Conservation (phyloP, 2,797 vertebrate genomes). For the Acanthopagrus latus region DNA sequence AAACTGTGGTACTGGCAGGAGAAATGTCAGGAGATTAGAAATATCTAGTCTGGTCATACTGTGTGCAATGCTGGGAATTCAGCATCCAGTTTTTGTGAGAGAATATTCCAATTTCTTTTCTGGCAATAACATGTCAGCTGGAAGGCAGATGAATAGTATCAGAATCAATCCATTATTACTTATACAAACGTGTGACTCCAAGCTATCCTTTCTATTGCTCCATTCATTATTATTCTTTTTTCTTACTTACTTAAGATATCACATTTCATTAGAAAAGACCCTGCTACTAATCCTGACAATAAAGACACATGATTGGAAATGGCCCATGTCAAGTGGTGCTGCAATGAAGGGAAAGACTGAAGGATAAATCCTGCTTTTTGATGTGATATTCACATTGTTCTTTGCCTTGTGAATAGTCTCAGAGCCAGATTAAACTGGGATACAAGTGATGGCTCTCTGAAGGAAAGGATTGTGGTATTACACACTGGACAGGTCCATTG, state of each 20-base stretch:
- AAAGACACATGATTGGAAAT: conserved; percentile 52
- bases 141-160: conserved; percentile 29
- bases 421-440: conserved; percentile 49
- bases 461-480: conserved; percentile 31
- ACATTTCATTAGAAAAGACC: conserved; percentile 52
- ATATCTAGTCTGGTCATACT: conserved; percentile 46
- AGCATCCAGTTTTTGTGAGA: conserved; percentile 13
- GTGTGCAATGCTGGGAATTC: conserved; percentile 33
- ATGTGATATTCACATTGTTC: conserved; percentile 47
- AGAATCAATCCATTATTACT: conserved; percentile 15
- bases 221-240: conserved; percentile 28
- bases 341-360: conserved; percentile 60
- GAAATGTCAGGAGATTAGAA: conserved; percentile 59
- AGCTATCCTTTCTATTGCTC: conserved; percentile 6
- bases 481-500: conserved; percentile 35
- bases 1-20: conserved; percentile 35
- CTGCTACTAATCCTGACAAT: conserved; percentile 55
- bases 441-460: conserved; percentile 20
- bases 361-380: conserved; percentile 51
- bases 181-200: conserved; percentile 24
- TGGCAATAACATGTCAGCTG: conserved; percentile 9
- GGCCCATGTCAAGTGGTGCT: conserved; percentile 49
- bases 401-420: conserved; percentile 35
- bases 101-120: conserved; percentile 45
- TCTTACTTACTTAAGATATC: conserved; percentile 37